Percentiles rank a stretch among this genome's conserved stretches.
Evolutionary conservation across 2,113 vertebrate genomes (phyloP).

Genomic region (Cheirogaleus medius): DNA sequence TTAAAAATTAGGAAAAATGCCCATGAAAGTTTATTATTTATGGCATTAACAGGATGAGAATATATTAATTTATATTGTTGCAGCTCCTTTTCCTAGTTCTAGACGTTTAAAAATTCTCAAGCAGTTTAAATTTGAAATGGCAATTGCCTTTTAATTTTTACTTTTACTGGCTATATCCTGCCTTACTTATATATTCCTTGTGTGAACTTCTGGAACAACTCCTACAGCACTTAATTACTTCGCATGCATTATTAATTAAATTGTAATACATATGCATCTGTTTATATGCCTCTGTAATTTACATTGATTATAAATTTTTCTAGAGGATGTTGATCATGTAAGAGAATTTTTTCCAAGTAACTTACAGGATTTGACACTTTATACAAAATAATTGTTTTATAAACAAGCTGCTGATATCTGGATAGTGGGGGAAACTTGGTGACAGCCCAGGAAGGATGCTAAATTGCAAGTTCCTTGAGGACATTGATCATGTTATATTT

Average conservation of each 20-base stretch:
- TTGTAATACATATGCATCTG: not conserved
- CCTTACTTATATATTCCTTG: not conserved
- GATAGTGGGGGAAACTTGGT: not conserved
- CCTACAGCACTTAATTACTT: not conserved
- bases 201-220: not conserved
- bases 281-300: not conserved
- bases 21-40: not conserved
- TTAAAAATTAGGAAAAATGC: not conserved
- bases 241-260: not conserved
- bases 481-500: not conserved
- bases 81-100: not conserved
- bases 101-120: slow-evolving; percentile 36
- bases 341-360: not conserved
- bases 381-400: not conserved
- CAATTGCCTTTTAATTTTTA: slow-evolving; percentile 12
- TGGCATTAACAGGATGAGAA: not conserved
- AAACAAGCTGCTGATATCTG: not conserved
- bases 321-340: not conserved
- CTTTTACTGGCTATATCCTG: not conserved
- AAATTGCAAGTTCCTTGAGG: not conserved
- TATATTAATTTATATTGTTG: not conserved
- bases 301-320: not conserved
- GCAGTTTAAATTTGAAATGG: not conserved
- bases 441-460: not conserved
- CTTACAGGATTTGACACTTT: not conserved